phyloP scores from a whole-genome alignment of 1,140 invertebrate species.

The Temnothorax nylanderi region DNA sequence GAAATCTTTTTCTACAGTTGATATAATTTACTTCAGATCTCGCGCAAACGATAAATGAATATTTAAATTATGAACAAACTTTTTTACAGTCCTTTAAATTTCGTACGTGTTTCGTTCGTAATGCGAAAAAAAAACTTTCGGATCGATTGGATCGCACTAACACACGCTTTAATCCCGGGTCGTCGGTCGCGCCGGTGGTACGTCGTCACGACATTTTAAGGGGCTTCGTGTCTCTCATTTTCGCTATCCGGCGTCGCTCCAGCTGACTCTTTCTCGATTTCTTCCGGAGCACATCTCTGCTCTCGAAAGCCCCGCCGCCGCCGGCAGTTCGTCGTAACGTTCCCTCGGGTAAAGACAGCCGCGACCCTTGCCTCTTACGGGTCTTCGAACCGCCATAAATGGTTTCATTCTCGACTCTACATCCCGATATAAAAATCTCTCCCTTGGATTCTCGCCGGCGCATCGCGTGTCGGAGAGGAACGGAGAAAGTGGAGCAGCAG shows the following conservation, averaged over 20 bases:
- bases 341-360: slow-evolving; percentile 69
- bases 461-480: slow-evolving; percentile 25
- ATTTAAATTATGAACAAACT: neutral
- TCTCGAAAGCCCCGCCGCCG: slow-evolving; percentile 27
- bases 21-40: neutral
- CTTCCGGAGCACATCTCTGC: slow-evolving; percentile 49
- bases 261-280: slow-evolving; percentile 67
- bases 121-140: neutral
- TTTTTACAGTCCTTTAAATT: neutral
- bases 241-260: slow-evolving; percentile 33
- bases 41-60: neutral
- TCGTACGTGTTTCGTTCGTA: neutral
- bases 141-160: slow-evolving; percentile 21
- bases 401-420: slow-evolving; percentile 78
- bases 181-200: slow-evolving; percentile 12
- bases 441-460: slow-evolving; percentile 40
- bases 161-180: slow-evolving; percentile 41
- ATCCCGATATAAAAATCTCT: slow-evolving; percentile 75
- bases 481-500: slow-evolving; percentile 67
- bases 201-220: slow-evolving; percentile 60
- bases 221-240: slow-evolving; percentile 67
- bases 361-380: slow-evolving; percentile 70
- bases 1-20: slow-evolving; percentile 1
- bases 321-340: slow-evolving; percentile 64
- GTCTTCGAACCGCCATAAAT: slow-evolving; percentile 77